phyloP scores from a whole-genome alignment of 2,797 vertebrate genomes.

The Labroides dimidiatus region DNA sequence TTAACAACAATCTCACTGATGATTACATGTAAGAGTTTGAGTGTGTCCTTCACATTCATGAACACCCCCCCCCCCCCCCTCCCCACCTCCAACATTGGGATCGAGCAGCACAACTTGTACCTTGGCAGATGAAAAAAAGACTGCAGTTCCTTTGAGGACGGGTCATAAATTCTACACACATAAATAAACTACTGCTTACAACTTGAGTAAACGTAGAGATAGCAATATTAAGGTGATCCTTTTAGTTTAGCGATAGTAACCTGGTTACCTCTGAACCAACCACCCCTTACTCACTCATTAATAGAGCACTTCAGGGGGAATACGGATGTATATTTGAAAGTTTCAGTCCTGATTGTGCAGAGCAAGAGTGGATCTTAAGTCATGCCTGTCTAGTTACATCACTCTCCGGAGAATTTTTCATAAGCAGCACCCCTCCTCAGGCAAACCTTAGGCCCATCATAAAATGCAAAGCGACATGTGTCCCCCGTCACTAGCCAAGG shows the following conservation, averaged over 20 bases:
- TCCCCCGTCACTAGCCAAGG: slow-evolving; percentile 60
- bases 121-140: not conserved
- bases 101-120: not conserved
- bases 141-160: not conserved
- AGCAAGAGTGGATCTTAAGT: slow-evolving; percentile 53
- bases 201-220: not conserved
- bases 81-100: not conserved
- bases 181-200: no score
- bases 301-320: slow-evolving; percentile 10
- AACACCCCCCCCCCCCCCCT: no score
- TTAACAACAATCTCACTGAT: not conserved
- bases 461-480: slow-evolving; percentile 71
- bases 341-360: slow-evolving; percentile 40
- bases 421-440: slow-evolving; percentile 54
- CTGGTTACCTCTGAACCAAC: not conserved
- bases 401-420: slow-evolving; percentile 54
- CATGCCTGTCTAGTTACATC: slow-evolving; percentile 70
- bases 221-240: not conserved
- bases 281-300: not conserved
- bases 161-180: no score
- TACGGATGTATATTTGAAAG: slow-evolving; percentile 20
- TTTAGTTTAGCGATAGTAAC: not conserved
- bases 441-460: slow-evolving; percentile 59
- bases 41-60: not conserved
- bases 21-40: not conserved